A percentile compares a stretch with the other conserved stretches of the same genome.
Evolutionary conservation across 2,888 invertebrate genomes (phyloP).

Genomic region (Flexamia atlantica): DNA sequence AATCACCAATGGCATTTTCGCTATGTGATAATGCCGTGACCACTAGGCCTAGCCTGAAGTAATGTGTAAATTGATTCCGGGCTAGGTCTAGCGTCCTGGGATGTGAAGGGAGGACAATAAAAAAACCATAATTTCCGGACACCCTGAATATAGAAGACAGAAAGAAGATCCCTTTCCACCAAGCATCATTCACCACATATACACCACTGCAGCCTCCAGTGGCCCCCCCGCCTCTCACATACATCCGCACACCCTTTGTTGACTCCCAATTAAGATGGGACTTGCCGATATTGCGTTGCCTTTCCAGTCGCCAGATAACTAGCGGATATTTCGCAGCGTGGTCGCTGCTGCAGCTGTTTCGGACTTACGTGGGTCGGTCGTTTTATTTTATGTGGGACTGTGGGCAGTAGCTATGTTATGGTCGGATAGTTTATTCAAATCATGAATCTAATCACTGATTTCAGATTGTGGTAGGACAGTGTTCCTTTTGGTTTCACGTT

Average conservation of each 20-base stretch:
- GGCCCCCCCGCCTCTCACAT: not conserved
- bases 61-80: too few species aligned
- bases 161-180: not conserved
- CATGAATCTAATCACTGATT: conserved; percentile 2
- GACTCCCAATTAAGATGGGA: not conserved
- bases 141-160: too few species aligned
- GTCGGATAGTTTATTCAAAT: not conserved
- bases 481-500: too few species aligned
- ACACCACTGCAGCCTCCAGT: not conserved
- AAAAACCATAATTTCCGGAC: too few species aligned
- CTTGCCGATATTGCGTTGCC: not conserved
- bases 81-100: too few species aligned
- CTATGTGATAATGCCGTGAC: too few species aligned
- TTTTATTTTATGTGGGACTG: conserved; percentile 7
- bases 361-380: conserved; percentile 3
- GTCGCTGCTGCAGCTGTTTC: not conserved
- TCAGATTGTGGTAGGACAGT: too few species aligned
- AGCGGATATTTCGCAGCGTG: not conserved
- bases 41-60: too few species aligned
- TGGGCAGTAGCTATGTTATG: not conserved
- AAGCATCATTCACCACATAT: not conserved
- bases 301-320: not conserved
- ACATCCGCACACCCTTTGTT: not conserved
- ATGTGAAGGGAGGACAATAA: too few species aligned
- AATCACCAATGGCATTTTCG: too few species aligned